Evolutionary conservation across 1,140 invertebrate species (phyloP), one percentile per base, ranked within the genome.

Genomic region (Aphelinus certus): DNA sequence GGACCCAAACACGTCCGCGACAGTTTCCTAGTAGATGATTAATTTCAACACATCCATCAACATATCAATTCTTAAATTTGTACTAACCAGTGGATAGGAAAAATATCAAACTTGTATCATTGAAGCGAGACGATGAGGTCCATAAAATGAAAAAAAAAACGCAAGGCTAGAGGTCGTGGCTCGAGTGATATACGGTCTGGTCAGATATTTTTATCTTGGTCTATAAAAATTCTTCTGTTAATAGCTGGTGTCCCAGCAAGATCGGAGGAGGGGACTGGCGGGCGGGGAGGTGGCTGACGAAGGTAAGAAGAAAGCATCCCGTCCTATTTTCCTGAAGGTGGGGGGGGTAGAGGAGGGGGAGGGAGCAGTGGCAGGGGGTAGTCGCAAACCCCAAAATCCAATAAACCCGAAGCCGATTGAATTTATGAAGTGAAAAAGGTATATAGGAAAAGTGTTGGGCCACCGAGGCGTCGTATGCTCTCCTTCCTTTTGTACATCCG

Each of bases 361-460:
- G 62, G 26, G 26, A 26, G 26, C 26, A 26, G 26, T 26, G 26
- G 26, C 26, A 26, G 72, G 60, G 57, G 49, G 68, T 60, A 66
- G 76, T 77, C 76, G 76, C 75, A 76, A 79, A 70, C 77, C 78
- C 66, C 69, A 74, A 80, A 84, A 86, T 85, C 82, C 85, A 86
- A 86, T 87, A 87, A 85, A 83, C 80, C 78, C 73, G 79, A 81
- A 84, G 80, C 79, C 83, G 82, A 86, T 87, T 86, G 86, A 87
- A 87, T 86, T 86, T 84, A 83, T 85, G 82, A 83, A 84, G 82
- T 86, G 81, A 85, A 85, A 87, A 85, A 83, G 78, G 77, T 81
- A 80, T 81, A 67, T 61, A 53, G 4, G 81, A 82, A 83, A 82
- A 81, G 77, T 77, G 69, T 48, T 64, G 42, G 45, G 10, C 61